Base-by-base conservation (phyloP, 2,888 invertebrate species). In the Laothoe populi region DNA sequence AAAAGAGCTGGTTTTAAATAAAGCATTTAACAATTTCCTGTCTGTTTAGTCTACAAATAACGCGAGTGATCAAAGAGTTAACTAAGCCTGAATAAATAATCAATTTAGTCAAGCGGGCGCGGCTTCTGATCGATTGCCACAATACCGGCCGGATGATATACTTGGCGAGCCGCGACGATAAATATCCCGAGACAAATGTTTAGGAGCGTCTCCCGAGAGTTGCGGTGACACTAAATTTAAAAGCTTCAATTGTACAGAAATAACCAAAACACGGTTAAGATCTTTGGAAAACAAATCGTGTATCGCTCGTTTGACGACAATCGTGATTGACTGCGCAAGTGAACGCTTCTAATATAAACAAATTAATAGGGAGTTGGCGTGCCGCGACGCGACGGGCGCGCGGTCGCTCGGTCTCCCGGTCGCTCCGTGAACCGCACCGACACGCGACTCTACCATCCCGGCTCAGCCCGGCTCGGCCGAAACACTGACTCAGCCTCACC, bases 201-300 rank as follows among this genome's bases (percentile, higher is more conserved):
- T 83, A 81, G 84, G 60, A 86, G 81, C 89, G 89, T 90, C 92
- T 89, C 90, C 82, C 73, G 89, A 86, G 92, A 90, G 87, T 82
- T 86, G 90, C 90, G 90, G 90, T 88, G 91, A 90, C 92, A 92
- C 91, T 92, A 89, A 88, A 92, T 92, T 91, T 92, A 90, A 91
- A 90, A 90, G 91, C 91, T 86, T 89, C 91, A 88, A 92, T 91
- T 90, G 92, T 89, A 92, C 92, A 87, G 88, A 90, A 92, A 92
- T 92, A 92, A 91, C 90, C 86, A 84, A 86, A 90, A 91, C 91
- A 91, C 87, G 90, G 91, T 90, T 91, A 88, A 87, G 90, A 92
- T 90, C 92, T 92, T 90, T 90, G 75, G 87, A 88, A 90, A 92
- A 92, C 92, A 91, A 91, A 92, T 92, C 90, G 92, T 85, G 86